phyloP scores from a whole-genome alignment of 2,113 vertebrate genomes.

The Rhinolophus sinicus region DNA sequence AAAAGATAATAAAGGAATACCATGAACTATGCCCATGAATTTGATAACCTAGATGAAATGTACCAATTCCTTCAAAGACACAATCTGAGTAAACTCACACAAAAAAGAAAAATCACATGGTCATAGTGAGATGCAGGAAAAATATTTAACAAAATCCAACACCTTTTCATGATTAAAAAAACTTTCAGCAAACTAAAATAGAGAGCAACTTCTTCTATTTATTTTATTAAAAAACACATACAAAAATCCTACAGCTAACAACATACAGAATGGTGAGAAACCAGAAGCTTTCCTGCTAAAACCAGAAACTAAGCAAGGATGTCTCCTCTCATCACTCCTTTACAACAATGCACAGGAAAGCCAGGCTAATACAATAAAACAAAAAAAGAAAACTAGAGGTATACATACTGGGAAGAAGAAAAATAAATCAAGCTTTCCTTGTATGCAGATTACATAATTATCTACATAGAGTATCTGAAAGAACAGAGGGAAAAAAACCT shows the following conservation, averaged over 20 bases:
- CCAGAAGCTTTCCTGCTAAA: not conserved
- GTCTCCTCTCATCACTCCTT: not conserved
- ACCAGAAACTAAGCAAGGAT: not conserved
- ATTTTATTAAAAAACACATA: not conserved
- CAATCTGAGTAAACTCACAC: not conserved
- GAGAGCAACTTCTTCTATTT: not conserved
- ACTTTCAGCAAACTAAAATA: not conserved
- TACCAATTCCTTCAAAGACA: not conserved
- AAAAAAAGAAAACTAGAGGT: slow-evolving; percentile 67
- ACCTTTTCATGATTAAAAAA: not conserved
- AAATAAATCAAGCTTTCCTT: not conserved
- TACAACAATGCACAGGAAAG: not conserved
- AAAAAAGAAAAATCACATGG: not conserved
- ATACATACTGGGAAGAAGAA: not conserved
- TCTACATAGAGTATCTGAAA: not conserved
- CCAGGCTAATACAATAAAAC: slow-evolving; percentile 46
- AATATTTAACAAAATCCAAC: not conserved
- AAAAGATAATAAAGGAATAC: not conserved
- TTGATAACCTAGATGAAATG: not conserved
- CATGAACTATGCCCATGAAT: not conserved
- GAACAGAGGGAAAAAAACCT: not conserved
- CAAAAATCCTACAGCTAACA: not conserved
- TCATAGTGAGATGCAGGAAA: not conserved
- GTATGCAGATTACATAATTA: not conserved
- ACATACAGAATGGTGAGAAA: not conserved